Evolutionary conservation across 2,113 vertebrate species (phyloP).

Genomic region (Merops nubicus): DNA sequence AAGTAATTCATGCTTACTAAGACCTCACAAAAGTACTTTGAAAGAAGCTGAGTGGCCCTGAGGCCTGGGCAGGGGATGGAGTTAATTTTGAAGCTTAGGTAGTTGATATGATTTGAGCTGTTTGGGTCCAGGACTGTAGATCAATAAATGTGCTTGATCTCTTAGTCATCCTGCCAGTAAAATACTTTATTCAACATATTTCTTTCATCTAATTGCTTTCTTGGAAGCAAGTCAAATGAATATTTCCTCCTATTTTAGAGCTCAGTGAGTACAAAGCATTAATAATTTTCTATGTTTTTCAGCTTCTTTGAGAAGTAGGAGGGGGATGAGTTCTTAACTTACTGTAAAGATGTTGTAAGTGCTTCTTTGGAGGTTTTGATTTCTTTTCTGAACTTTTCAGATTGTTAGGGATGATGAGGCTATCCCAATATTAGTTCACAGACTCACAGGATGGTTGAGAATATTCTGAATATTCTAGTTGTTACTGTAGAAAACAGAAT

Average conservation of each 20-base stretch:
- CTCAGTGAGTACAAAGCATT: background rate
- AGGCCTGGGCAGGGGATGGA: background rate
- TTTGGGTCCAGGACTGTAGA: background rate
- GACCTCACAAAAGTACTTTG: background rate
- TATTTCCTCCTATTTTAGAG: slow-evolving; percentile 14
- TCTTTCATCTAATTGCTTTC: slow-evolving; percentile 65
- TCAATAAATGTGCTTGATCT: slow-evolving; percentile 48
- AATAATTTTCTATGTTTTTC: background rate
- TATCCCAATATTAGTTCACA: background rate
- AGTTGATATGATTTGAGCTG: background rate
- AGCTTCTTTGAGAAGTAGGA: background rate
- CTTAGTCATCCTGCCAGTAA: slow-evolving; percentile 60
- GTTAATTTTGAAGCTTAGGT: background rate
- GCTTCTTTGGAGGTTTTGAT: background rate
- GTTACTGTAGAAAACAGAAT: background rate
- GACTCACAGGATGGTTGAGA: background rate
- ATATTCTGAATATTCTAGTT: background rate
- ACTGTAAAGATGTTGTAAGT: background rate
- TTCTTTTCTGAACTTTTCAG: background rate
- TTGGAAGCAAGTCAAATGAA: slow-evolving; percentile 61
- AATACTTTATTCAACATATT: slow-evolving; percentile 29
- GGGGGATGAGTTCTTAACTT: background rate
- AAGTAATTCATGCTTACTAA: background rate
- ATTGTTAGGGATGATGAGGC: background rate
- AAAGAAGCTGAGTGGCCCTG: background rate